phyloP scores from a whole-genome alignment of 2,113 vertebrate species.

The Alethe diademata region DNA sequence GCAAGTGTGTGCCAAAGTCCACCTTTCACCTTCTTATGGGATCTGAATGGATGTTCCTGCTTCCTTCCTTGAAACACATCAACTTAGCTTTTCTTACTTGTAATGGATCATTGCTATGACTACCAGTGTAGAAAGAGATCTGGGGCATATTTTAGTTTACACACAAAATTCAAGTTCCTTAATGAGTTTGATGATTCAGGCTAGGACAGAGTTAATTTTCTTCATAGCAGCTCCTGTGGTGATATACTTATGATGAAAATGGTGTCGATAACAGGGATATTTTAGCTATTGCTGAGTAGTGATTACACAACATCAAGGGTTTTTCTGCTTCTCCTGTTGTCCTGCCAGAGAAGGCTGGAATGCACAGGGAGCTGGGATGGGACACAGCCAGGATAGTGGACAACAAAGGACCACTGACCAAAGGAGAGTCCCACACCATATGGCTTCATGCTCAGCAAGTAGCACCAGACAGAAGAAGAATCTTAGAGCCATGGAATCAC shows the following conservation, averaged over 20 bases:
- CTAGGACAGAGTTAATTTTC: not conserved
- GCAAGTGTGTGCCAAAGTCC: not conserved
- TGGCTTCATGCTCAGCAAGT: not conserved
- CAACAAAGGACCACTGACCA: not conserved
- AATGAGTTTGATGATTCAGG: rapidly evolving
- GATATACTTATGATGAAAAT: not conserved
- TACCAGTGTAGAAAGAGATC: not conserved
- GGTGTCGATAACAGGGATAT: not conserved
- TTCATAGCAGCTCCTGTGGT: not conserved
- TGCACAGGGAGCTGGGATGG: not conserved
- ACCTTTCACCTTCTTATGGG: not conserved
- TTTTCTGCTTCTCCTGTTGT: not conserved
- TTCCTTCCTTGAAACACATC: not conserved
- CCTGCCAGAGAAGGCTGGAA: not conserved
- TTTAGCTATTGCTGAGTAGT: not conserved
- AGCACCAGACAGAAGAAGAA: not conserved
- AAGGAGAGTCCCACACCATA: not conserved
- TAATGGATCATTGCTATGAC: not conserved
- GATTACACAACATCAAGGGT: not conserved
- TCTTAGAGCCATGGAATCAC: not conserved
- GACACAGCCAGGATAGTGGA: not conserved
- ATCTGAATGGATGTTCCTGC: not conserved
- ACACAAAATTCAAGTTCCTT: not conserved
- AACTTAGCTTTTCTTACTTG: not conserved
- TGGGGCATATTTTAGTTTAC: not conserved